These are phyloP conservation scores for Psilopogon haemacephalus DNA, from an alignment of 2,113 vertebrate species.

Conservation along the genomic window DNA sequence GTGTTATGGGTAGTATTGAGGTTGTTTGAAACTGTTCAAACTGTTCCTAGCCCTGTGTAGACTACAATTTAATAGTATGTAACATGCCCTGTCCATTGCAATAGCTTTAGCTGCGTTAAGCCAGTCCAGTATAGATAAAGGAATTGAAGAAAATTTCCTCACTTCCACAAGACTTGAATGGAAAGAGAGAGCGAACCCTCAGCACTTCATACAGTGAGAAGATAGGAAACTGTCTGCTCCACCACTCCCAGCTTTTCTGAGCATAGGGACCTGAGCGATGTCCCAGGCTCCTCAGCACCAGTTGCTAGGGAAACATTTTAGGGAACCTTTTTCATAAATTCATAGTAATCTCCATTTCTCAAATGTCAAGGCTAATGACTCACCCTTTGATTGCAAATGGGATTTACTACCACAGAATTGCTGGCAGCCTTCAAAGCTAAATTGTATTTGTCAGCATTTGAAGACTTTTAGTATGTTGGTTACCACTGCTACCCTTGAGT, in stretches of 20 bases:
- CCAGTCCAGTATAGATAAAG: neutral
- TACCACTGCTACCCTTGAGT: constrained; percentile 63
- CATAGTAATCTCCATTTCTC: constrained; percentile 77
- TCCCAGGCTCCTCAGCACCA: constrained; percentile 66
- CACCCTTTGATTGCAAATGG: constrained; percentile 77
- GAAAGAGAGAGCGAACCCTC: neutral
- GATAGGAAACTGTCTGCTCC: constrained; percentile 36
- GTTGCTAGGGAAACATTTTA: constrained; percentile 78
- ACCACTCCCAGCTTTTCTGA: neutral
- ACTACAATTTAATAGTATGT: neutral
- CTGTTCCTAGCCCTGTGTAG: neutral
- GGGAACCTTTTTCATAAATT: constrained; percentile 75
- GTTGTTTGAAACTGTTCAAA: neutral
- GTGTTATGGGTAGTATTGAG: neutral
- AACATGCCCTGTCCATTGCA: neutral
- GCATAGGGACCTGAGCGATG: constrained; percentile 60
- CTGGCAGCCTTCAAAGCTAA: constrained; percentile 76
- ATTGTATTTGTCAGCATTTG: constrained; percentile 77
- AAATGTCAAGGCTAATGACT: constrained; percentile 78
- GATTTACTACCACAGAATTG: constrained; percentile 76
- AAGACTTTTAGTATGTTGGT: constrained; percentile 70
- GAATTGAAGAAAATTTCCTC: neutral
- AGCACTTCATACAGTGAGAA: neutral
- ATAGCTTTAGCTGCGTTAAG: neutral
- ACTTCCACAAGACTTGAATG: neutral